phyloP scores from a whole-genome alignment of 2,888 invertebrate genomes.

The Dryococelus australis region DNA sequence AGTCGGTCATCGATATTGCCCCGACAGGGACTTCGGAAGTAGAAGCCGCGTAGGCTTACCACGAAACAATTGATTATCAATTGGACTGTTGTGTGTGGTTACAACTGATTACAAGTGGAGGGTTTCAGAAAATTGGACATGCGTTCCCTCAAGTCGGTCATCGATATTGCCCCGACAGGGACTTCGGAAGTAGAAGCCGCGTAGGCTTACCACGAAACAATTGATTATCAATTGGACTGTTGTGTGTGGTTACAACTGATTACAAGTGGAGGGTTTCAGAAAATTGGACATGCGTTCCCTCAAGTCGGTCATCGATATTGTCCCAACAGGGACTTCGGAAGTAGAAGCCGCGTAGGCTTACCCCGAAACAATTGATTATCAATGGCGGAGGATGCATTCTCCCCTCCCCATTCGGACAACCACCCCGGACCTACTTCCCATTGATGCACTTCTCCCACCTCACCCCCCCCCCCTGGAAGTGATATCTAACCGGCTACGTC shows the following conservation, averaged over 20 bases:
- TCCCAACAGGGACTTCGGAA: conserved; percentile 23
- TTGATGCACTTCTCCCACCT: too few relatives aligned
- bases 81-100: conserved; percentile 24
- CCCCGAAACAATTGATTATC: too few relatives aligned
- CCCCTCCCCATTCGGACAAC: too few relatives aligned
- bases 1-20: conserved; percentile 30
- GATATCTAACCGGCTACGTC: too few relatives aligned
- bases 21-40: conserved; percentile 26
- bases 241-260: conserved; percentile 17
- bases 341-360: not conserved
- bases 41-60: not conserved
- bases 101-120: not conserved
- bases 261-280: conserved; percentile 5
- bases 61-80: too few relatives aligned
- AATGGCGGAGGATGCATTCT: too few relatives aligned
- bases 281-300: not conserved
- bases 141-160: conserved; percentile 27
- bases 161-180: conserved; percentile 20
- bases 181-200: conserved; percentile 24
- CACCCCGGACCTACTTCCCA: too few relatives aligned
- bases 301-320: conserved; percentile 30
- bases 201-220: too few relatives aligned
- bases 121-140: conserved; percentile 7
- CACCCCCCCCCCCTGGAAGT: too few relatives aligned
- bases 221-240: conserved; percentile 29